Percentiles rank a stretch among this genome's conserved stretches.
phyloP scores from a whole-genome alignment of 2,888 invertebrate genomes.

The Linnaemya vulpina region DNA sequence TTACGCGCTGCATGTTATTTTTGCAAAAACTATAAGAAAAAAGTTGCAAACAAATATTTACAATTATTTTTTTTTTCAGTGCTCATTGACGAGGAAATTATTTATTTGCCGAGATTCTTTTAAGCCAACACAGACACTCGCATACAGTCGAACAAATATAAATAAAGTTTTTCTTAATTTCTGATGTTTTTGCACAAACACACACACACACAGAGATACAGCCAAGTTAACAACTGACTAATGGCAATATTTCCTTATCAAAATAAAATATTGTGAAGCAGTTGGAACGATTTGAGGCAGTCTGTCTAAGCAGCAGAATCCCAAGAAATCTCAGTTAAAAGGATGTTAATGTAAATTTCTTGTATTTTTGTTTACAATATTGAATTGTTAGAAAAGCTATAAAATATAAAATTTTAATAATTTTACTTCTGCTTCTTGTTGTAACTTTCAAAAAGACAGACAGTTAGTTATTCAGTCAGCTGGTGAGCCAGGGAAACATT shows the following conservation, averaged over 20 bases:
- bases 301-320: constrained; percentile 19
- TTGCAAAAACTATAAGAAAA: constrained; percentile 26
- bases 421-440: constrained; percentile 1
- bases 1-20: constrained; percentile 48
- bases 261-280: constrained; percentile 30
- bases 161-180: constrained; percentile 75
- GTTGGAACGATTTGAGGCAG: background rate
- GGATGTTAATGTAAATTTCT: constrained; percentile 64
- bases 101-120: constrained; percentile 73
- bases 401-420: constrained; percentile 43
- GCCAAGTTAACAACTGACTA: constrained; percentile 24
- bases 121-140: constrained; percentile 34
- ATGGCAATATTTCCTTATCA: constrained; percentile 42
- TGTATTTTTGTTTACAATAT: constrained; percentile 35
- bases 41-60: constrained; percentile 58
- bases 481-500: constrained; percentile 50
- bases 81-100: constrained; percentile 80
- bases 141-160: constrained; percentile 3
- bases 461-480: background rate
- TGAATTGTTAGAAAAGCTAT: constrained; percentile 51
- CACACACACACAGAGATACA: background rate
- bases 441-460: constrained; percentile 29
- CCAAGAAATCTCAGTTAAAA: constrained; percentile 43
- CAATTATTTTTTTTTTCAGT: constrained; percentile 64
- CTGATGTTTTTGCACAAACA: constrained; percentile 25